These are phyloP conservation scores for Galeopterus variegatus DNA, from an alignment of 2,113 vertebrate genomes.

Conservation along the genomic window DNA sequence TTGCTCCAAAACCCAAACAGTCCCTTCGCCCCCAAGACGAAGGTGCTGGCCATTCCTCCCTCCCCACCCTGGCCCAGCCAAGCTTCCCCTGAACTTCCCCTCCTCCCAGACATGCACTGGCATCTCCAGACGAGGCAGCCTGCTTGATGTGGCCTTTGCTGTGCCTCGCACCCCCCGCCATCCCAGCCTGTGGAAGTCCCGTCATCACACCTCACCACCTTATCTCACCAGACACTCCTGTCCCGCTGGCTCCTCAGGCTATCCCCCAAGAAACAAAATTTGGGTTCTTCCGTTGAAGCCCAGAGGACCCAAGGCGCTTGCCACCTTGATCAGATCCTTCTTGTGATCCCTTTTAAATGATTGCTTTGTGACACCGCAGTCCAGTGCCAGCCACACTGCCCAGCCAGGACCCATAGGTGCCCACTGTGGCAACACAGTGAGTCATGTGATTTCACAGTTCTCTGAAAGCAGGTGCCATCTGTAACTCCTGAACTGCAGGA, in stretches of 20 bases:
- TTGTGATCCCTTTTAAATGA: too few relatives aligned
- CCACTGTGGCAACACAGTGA: rapidly evolving
- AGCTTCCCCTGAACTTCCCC: not conserved
- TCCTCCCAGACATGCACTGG: rapidly evolving
- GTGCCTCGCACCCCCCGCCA: not conserved
- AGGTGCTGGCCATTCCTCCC: not conserved
- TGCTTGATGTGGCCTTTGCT: rapidly evolving
- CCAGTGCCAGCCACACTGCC: rapidly evolving
- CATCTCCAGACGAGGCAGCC: not conserved
- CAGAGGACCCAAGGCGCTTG: not conserved
- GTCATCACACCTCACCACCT: rapidly evolving
- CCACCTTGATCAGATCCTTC: too few relatives aligned
- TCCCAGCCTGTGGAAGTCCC: not conserved
- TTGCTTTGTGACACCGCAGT: rapidly evolving
- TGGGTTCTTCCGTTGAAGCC: not conserved
- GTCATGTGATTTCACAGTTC: rapidly evolving
- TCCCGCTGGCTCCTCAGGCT: not conserved
- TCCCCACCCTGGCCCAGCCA: not conserved
- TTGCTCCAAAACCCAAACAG: not conserved
- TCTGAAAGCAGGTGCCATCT: rapidly evolving
- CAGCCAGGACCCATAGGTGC: not conserved
- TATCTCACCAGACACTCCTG: too few relatives aligned
- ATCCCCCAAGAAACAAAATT: too few relatives aligned
- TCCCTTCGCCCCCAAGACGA: too few relatives aligned
- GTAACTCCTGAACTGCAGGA: rapidly evolving